Evolutionary conservation across 2,888 invertebrate genomes (phyloP).

Genomic region (Apomyelois bistriatella): DNA sequence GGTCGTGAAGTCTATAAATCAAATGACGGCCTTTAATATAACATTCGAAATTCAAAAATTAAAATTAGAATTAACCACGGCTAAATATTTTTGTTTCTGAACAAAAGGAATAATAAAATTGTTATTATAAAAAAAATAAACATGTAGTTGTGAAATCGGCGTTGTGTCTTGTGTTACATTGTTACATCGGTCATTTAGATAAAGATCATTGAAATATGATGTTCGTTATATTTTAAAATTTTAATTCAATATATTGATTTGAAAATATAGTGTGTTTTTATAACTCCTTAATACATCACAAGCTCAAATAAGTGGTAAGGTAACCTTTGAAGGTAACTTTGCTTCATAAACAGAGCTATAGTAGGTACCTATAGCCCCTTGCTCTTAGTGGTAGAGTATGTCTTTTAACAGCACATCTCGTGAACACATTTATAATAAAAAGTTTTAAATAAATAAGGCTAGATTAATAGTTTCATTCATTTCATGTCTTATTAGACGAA

Average conservation of each 20-base stretch:
- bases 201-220: constrained; percentile 52
- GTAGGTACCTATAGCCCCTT: no score
- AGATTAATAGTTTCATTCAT: no score
- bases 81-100: constrained; percentile 38
- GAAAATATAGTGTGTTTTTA: constrained; percentile 30
- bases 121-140: constrained; percentile 41
- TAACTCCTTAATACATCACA: not conserved
- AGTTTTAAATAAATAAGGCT: no score
- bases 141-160: constrained; percentile 71
- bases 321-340: no score
- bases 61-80: constrained; percentile 30
- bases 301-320: not conserved
- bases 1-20: not conserved
- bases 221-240: constrained; percentile 74
- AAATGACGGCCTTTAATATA: constrained; percentile 1
- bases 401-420: no score
- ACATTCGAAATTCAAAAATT: constrained; percentile 18
- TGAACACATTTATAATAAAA: no score
- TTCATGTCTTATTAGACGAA: no score
- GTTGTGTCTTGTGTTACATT: constrained; percentile 57
- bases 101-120: constrained; percentile 31
- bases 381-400: no score
- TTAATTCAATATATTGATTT: constrained; percentile 67
- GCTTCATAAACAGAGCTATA: no score
- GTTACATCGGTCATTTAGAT: constrained; percentile 47